These are phyloP conservation scores for Tetraodon nigroviridis DNA, from an alignment of 2,113 vertebrate genomes.

Conservation along the genomic window DNA sequence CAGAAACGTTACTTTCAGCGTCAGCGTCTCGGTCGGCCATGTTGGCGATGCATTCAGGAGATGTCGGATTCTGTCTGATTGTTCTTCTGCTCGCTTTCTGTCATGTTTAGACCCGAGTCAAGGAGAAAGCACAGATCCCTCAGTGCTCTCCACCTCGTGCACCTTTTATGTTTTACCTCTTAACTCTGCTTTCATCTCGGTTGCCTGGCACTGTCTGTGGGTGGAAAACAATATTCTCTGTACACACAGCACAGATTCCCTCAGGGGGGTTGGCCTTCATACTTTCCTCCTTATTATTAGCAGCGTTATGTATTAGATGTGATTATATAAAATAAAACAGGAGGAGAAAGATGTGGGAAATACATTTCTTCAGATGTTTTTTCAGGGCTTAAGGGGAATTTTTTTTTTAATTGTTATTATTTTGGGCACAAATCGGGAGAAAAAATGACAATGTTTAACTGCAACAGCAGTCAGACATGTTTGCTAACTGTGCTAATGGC, in stretches of 20 bases:
- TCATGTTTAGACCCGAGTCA: too few species aligned
- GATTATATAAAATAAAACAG: neutral
- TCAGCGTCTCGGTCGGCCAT: too few species aligned
- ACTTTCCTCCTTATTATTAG: constrained; percentile 1
- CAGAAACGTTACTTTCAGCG: too few species aligned
- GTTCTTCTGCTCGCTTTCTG: neutral
- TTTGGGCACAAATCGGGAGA: neutral
- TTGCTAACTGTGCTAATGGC: neutral
- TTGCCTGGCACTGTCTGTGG: constrained; percentile 5
- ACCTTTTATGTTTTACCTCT: constrained; percentile 9
- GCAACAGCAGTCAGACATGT: neutral
- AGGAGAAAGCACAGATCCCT: neutral
- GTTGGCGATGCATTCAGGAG: too few species aligned
- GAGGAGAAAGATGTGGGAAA: neutral
- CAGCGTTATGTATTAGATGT: constrained; percentile 19
- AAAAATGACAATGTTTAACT: neutral
- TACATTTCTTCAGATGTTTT: neutral
- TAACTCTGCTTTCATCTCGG: constrained; percentile 27
- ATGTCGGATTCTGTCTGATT: neutral
- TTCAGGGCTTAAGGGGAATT: neutral
- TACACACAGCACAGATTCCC: neutral
- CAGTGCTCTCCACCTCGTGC: constrained; percentile 5
- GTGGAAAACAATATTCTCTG: constrained; percentile 3
- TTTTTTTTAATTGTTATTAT: neutral
- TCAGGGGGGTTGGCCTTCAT: constrained; percentile 3